Evolutionary conservation across 2,797 vertebrate species (phyloP).

Genomic region (Pangasius larnaudii): DNA sequence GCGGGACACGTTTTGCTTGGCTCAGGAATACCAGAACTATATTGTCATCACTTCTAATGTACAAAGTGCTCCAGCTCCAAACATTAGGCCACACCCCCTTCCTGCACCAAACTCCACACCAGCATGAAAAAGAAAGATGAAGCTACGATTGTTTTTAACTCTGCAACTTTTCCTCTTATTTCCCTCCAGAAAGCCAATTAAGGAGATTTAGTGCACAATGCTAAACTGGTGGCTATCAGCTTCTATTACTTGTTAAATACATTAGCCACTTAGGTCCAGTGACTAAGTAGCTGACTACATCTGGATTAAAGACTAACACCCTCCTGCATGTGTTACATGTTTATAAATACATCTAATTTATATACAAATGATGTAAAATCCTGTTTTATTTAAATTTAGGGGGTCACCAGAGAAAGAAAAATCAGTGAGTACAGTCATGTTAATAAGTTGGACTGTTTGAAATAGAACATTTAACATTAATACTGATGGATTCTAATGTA

Average conservation of each 20-base stretch:
- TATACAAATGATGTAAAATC: not conserved
- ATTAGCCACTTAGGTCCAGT: not conserved
- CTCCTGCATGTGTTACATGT: not conserved
- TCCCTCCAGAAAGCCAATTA: not conserved
- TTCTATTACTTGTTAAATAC: not conserved
- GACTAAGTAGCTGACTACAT: not conserved
- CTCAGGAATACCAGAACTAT: not conserved
- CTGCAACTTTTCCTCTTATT: not conserved
- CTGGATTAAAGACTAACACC: not conserved
- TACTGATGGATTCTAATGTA: not conserved
- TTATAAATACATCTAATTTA: not conserved
- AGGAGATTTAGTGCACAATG: not conserved
- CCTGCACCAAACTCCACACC: not conserved
- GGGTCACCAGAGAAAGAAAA: conserved; percentile 94
- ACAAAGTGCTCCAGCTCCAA: not conserved
- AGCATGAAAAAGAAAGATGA: not conserved
- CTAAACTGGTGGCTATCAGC: not conserved
- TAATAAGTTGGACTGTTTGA: not conserved
- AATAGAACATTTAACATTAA: not conserved
- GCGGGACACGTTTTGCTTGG: no score
- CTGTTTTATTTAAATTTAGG: conserved; percentile 67
- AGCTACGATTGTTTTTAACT: not conserved
- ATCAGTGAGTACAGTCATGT: conserved; percentile 80
- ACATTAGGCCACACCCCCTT: not conserved
- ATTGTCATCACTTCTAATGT: not conserved